Evolutionary conservation across 2,888 invertebrate species (phyloP), one percentile per base, ranked within the genome.

Genomic region (Phengaris alcon): DNA sequence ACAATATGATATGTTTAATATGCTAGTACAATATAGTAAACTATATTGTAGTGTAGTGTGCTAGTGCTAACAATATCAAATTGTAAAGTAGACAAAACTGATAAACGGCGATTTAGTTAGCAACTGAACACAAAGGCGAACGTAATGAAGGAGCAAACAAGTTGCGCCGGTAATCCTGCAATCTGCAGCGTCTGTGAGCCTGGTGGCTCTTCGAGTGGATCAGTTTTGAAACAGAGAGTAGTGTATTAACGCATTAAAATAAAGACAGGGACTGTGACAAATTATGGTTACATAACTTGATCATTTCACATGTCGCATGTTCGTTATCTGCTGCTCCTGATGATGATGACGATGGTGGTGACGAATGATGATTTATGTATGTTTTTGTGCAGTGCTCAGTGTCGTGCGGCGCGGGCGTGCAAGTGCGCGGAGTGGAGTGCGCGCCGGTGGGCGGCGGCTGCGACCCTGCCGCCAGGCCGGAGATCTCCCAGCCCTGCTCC

Each of bases 331-430:
- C 35, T 52, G 10, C 9, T 52, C 1, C 9, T 51, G 51, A 51
- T 70, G 15, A 12, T 48, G 13, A 10, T 9, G 54, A 52, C 52
- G 35, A 59, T 68, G 13, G 52, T 55, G 10, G 15, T 69, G 74
- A 76, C 15, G 22, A 10, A 6, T 55, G 74, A 76, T 13, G 22
- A 10, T 22, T 55, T 44, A 10, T 8, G 22, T 73, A 74, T 70
- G 15, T 15, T 68, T 54, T 9, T 54, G 22, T 9, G n/a, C 92
- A 98, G 98, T 99, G 99, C 86, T 98, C 98, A n/a, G 97, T 97
- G 10, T 97, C 97, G 10, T 99, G 98, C 85, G 98, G 98, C 10
- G 97, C 95, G 85, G 98, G 98, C 0, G 93, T 96, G 54, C 97
- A 97, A 89, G 96, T 96, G 46, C 95, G 98, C 22, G 95, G 95